Percentiles rank a stretch among this genome's conserved stretches.
phyloP scores from a whole-genome alignment of 2,113 vertebrate species.

The Thinocorus orbignyianus region DNA sequence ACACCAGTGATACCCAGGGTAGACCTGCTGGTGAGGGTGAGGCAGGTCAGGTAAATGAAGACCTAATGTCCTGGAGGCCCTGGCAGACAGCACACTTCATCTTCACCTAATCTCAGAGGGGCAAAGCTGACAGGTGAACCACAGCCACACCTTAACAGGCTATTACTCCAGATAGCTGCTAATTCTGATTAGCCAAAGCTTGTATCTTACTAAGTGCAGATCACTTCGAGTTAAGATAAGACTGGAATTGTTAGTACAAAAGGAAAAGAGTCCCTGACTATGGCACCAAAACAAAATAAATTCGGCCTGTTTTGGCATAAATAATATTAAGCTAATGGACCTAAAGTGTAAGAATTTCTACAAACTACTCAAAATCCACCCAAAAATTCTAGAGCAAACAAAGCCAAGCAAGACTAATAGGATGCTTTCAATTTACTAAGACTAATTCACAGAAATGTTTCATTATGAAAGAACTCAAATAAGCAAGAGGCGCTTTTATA shows the following conservation, averaged over 20 bases:
- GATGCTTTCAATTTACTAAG: neutral
- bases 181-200: neutral
- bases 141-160: neutral
- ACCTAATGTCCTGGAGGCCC: neutral
- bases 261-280: neutral
- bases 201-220: neutral
- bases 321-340: neutral
- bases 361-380: neutral
- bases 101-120: neutral
- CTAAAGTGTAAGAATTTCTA: neutral
- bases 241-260: neutral
- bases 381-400: neutral
- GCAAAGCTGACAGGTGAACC: neutral
- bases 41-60: neutral
- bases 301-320: neutral
- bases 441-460: neutral
- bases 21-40: no score
- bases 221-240: neutral
- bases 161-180: neutral
- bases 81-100: neutral
- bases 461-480: neutral
- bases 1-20: rapidly evolving
- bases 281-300: neutral
- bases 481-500: neutral
- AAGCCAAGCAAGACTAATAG: neutral